phyloP scores from a whole-genome alignment of 2,113 vertebrate genomes.

The Isichthys henryi region DNA sequence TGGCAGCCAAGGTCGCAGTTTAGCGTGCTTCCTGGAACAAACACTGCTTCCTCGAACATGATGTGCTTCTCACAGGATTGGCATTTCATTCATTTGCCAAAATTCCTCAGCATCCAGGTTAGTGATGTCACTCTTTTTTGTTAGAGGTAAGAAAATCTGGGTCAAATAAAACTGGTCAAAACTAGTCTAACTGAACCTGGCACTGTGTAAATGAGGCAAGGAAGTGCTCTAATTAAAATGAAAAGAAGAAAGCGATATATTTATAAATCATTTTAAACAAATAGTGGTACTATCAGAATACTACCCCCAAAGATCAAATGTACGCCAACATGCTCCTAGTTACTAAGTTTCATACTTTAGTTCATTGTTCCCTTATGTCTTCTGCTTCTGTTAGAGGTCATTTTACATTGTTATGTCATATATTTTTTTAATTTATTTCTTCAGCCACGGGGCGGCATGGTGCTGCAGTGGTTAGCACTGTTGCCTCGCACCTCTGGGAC shows the following conservation, averaged over 20 bases:
- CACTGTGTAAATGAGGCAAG: not conserved
- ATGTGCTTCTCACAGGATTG: not conserved
- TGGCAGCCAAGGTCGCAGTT: not conserved
- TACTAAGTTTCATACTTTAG: not conserved
- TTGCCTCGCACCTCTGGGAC: too few relatives aligned
- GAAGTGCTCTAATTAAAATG: not conserved
- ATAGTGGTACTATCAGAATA: not conserved
- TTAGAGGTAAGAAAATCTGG: not conserved
- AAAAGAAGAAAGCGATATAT: not conserved
- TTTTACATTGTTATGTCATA: not conserved
- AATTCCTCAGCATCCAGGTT: not conserved
- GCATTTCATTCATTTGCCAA: not conserved
- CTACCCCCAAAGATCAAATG: not conserved
- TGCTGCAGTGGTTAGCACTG: too few relatives aligned
- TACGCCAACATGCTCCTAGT: not conserved
- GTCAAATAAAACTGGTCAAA: not conserved
- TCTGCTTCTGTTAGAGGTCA: not conserved
- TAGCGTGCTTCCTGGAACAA: not conserved
- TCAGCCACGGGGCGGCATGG: not conserved
- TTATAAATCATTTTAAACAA: not conserved
- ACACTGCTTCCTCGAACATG: not conserved
- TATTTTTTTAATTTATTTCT: not conserved
- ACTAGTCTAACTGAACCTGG: not conserved
- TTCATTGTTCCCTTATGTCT: not conserved
- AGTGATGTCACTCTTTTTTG: not conserved